These are phyloP conservation scores for Morpho achilles DNA, from an alignment of 2,888 invertebrate species.

Conservation along the genomic window DNA sequence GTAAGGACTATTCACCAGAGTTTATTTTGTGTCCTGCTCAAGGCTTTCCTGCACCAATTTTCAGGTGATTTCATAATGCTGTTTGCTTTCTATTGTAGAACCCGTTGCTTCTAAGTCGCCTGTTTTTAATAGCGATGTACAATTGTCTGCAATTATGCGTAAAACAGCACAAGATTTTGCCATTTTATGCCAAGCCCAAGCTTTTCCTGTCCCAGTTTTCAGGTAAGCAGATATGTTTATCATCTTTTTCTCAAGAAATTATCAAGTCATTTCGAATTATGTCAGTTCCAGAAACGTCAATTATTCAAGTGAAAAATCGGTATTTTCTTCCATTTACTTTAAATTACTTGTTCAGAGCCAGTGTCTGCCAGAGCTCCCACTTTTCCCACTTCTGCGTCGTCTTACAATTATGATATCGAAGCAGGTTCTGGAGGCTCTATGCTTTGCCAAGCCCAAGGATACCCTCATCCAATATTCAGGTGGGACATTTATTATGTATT, in stretches of 20 bases:
- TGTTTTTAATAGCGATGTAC: constrained; percentile 83
- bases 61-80: constrained; percentile 79
- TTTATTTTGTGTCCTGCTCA: constrained; percentile 82
- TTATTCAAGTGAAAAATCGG: constrained; percentile 85
- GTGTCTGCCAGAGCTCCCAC: constrained; percentile 72
- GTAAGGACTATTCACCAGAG: constrained; percentile 71
- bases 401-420: constrained; percentile 69
- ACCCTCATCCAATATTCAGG: constrained; percentile 84
- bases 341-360: constrained; percentile 62
- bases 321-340: constrained; percentile 22
- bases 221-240: constrained; percentile 49
- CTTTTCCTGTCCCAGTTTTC: constrained; percentile 83
- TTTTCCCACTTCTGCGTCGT: constrained; percentile 71
- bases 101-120: constrained; percentile 86
- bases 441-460: constrained; percentile 78
- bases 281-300: constrained; percentile 84
- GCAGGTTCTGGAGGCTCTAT: constrained; percentile 62
- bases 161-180: constrained; percentile 81
- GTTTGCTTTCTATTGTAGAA: constrained; percentile 71
- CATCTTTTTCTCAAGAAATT: too few species aligned
- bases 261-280: constrained; percentile 46
- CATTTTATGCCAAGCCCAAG: constrained; percentile 87
- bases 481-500: constrained; percentile 51
- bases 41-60: constrained; percentile 83
- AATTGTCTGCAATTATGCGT: constrained; percentile 84